These are phyloP conservation scores for Cinclus cinclus DNA, from an alignment of 2,113 vertebrate genomes.

Conservation along the genomic window DNA sequence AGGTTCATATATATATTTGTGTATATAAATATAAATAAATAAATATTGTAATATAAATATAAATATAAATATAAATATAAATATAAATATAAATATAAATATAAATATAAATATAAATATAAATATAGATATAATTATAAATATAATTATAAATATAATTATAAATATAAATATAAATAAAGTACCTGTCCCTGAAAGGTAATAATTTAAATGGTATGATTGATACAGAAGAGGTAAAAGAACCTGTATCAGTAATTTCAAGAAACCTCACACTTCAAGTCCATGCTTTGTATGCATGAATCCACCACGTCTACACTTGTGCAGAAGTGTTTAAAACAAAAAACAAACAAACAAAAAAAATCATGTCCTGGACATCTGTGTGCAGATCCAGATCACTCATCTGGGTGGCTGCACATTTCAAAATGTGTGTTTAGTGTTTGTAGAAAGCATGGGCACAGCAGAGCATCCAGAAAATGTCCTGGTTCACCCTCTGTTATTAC, in stretches of 20 bases:
- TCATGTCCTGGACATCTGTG: neutral
- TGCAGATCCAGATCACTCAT: neutral
- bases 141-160: too few species aligned
- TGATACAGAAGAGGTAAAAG: neutral
- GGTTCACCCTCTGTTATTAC: neutral
- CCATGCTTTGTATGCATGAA: neutral
- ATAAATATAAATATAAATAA: too few species aligned
- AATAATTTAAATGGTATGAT: neutral
- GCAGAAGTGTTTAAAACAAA: neutral
- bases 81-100: too few species aligned
- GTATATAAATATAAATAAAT: neutral
- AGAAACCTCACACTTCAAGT: neutral
- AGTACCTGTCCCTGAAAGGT: neutral
- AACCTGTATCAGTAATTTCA: neutral
- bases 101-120: too few species aligned
- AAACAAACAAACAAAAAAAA: neutral
- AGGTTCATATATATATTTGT: neutral
- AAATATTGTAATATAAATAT: too few species aligned
- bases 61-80: too few species aligned
- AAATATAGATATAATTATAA: too few species aligned
- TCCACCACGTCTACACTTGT: neutral
- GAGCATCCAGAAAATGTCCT: neutral
- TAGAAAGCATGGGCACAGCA: neutral
- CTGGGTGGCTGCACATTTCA: neutral
- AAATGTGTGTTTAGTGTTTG: neutral